Evolutionary conservation across 2,888 invertebrate genomes (phyloP).

Genomic region (Salticus scenicus): DNA sequence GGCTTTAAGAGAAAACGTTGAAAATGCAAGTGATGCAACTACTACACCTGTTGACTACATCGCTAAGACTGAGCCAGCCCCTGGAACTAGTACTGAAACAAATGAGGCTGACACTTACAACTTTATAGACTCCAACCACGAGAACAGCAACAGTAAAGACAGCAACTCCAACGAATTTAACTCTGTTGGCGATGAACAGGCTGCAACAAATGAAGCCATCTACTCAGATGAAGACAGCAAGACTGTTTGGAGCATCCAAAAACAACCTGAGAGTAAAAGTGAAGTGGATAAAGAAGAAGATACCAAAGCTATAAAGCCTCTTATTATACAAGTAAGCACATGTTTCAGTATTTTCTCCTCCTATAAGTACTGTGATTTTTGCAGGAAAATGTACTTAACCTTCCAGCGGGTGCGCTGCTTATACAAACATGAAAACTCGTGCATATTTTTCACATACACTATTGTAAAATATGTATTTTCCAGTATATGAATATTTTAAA

Average conservation of each 20-base stretch:
- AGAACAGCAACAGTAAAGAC: constrained; percentile 65
- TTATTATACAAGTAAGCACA: constrained; percentile 54
- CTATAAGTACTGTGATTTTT: too few relatives aligned
- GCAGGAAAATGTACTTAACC: too few relatives aligned
- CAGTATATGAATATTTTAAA: too few relatives aligned
- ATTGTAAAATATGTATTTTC: too few relatives aligned
- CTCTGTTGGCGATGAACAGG: constrained; percentile 39
- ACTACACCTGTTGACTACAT: neutral
- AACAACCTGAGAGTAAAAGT: constrained; percentile 57
- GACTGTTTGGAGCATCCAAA: constrained; percentile 66
- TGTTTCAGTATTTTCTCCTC: too few relatives aligned
- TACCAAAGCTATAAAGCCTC: constrained; percentile 55
- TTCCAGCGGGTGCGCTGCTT: too few relatives aligned
- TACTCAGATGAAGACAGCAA: constrained; percentile 65
- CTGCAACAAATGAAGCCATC: constrained; percentile 27
- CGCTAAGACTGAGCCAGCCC: constrained; percentile 22
- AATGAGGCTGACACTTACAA: constrained; percentile 52
- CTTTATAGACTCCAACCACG: constrained; percentile 63
- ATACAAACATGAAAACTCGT: too few relatives aligned
- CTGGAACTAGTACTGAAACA: constrained; percentile 11
- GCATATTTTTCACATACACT: too few relatives aligned
- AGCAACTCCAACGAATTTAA: constrained; percentile 59
- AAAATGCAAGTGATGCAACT: neutral
- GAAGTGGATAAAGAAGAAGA: constrained; percentile 65
- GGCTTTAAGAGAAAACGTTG: constrained; percentile 13